Base-by-base conservation (phyloP, 2,797 vertebrate genomes). In the Sebastes oblongus region DNA sequence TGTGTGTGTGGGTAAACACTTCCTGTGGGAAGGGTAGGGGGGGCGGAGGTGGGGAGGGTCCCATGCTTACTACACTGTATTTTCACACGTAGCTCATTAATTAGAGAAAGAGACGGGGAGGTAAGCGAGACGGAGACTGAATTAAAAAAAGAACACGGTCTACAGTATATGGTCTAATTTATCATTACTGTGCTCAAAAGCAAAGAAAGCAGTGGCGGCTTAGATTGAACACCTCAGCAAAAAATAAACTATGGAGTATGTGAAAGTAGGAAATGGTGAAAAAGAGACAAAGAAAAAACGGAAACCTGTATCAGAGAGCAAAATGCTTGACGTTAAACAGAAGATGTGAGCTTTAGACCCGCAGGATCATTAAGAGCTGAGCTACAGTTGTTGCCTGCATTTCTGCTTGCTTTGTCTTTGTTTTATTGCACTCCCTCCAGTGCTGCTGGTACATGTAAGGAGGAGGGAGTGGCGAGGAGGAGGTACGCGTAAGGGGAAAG, bases 1-100 rank as follows among this genome's bases (percentile, higher is more conserved):
- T 64, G 87, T 87, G 77, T 83, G 61, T 42, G 7, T 54, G 50
- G 55, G 66, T 55, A 94, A 93, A 94, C 86, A 89, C 88, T 92
- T 93, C 93, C 93, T 87, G 84, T 87, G 80, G 88, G 86, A 91
- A 79, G 58, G 66, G 67, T 52, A 10, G 54, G 10, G 71, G 59
- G 9, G 58, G 36, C n/a, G 8, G 67, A 67, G 69, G 68, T 60
- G 50, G 61, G 58, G 65, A 64, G 58, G 69, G 84, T 81, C 75
- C 64, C 65, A 75, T 72, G 79, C 70, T 66, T 62, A 84, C 52
- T 59, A 62, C 50, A 70, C 54, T 68, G 69, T 69, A 84, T 86
- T 78, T 84, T 84, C 24, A 84, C 61, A 83, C 46, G 72, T 6
- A 58, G 42, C 18, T 74, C 13, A 85, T 83, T 88, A 80, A 84